These are phyloP conservation scores for Pachyramphus minor DNA, from an alignment of 2,113 vertebrate species.

Conservation along the genomic window DNA sequence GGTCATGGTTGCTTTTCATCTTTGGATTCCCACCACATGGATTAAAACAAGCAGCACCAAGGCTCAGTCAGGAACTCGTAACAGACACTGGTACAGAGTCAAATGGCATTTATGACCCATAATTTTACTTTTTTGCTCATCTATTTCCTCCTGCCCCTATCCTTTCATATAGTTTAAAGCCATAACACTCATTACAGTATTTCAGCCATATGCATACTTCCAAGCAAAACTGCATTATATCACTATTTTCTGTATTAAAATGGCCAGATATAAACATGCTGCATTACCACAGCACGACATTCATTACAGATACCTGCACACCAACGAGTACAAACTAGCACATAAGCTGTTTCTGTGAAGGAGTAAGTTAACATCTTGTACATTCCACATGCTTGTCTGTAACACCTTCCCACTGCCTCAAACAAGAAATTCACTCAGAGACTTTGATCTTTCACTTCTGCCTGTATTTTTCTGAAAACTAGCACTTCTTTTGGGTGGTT, in stretches of 20 bases:
- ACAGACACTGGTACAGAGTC: neutral
- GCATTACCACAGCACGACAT: neutral
- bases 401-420: conserved; percentile 41
- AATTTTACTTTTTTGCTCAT: neutral
- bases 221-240: neutral
- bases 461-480: neutral
- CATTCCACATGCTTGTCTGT: neutral
- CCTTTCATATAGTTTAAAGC: neutral
- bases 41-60: neutral
- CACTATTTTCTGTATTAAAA: neutral
- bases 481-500: neutral
- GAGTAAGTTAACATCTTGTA: neutral
- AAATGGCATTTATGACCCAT: neutral
- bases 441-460: neutral
- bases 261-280: neutral
- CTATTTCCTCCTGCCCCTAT: neutral
- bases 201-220: neutral
- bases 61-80: neutral
- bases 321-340: neutral
- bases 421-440: neutral
- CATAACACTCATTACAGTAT: neutral
- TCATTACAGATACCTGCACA: neutral
- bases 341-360: neutral
- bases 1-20: neutral
- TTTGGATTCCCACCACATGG: neutral